phyloP scores from a whole-genome alignment of 2,888 invertebrate species.

The Eretmocerus hayati region DNA sequence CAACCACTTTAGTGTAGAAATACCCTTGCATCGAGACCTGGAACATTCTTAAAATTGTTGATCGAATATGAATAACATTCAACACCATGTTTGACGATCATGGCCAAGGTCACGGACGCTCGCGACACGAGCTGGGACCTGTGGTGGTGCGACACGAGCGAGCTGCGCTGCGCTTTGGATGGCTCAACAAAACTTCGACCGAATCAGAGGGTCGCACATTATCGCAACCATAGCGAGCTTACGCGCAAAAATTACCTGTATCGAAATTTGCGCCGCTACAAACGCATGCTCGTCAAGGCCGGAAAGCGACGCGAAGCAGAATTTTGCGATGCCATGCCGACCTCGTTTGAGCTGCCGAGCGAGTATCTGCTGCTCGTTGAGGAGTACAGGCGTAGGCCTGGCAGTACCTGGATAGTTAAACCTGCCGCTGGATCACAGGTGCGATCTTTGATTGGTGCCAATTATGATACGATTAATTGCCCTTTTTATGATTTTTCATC shows the following conservation, averaged over 20 bases:
- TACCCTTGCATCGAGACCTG: no score
- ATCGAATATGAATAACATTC: no score
- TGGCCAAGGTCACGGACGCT: constrained; percentile 35
- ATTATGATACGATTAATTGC: neutral
- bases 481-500: no score
- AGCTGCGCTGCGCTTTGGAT: constrained; percentile 45
- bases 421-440: constrained; percentile 56
- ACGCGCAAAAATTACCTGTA: constrained; percentile 55
- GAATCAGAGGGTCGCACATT: constrained; percentile 53
- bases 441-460: no score
- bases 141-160: constrained; percentile 56
- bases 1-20: no score
- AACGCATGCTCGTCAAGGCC: constrained; percentile 34
- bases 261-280: constrained; percentile 50
- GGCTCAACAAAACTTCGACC: constrained; percentile 16
- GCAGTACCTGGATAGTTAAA: constrained; percentile 60
- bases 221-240: constrained; percentile 57
- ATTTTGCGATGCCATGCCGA: constrained; percentile 53
- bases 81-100: no score
- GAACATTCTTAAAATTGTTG: no score
- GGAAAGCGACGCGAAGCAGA: constrained; percentile 43
- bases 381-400: constrained; percentile 52
- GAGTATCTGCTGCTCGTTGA: constrained; percentile 58
- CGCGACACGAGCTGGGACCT: constrained; percentile 50
- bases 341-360: constrained; percentile 55